phyloP scores from a whole-genome alignment of 2,113 vertebrate genomes.

The Gopherus flavomarginatus region DNA sequence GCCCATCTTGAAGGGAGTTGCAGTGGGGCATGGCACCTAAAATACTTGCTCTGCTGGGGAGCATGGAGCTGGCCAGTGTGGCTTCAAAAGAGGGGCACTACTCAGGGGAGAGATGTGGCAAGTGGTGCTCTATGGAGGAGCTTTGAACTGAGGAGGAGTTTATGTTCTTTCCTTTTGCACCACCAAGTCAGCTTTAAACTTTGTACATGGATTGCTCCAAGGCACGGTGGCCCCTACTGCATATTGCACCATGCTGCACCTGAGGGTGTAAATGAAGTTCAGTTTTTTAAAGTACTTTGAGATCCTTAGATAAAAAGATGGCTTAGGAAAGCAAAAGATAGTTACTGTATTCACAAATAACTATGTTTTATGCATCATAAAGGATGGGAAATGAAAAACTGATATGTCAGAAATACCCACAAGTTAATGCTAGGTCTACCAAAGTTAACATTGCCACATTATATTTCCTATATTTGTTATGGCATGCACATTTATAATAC shows the following conservation, averaged over 20 bases:
- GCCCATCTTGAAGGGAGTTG: not conserved
- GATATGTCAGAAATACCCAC: not conserved
- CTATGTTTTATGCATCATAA: not conserved
- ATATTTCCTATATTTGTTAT: too few relatives aligned
- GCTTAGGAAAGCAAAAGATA: not conserved
- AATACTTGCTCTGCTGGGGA: not conserved
- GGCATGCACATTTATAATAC: too few relatives aligned
- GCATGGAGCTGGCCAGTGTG: not conserved
- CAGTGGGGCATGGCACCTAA: not conserved
- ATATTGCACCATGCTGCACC: not conserved
- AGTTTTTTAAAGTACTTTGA: not conserved
- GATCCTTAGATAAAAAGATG: not conserved
- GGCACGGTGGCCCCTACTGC: not conserved
- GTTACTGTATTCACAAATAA: not conserved
- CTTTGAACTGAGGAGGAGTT: not conserved
- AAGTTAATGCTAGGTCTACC: not conserved
- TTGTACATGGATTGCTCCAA: not conserved
- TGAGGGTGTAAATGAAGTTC: not conserved
- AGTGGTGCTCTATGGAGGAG: not conserved
- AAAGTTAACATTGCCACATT: not conserved
- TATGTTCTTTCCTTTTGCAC: not conserved
- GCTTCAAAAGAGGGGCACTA: not conserved
- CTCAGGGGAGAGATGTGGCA: not conserved
- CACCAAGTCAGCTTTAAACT: not conserved
- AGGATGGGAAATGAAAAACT: not conserved